Evolutionary conservation across 2,113 vertebrate genomes (phyloP), one percentile per base, ranked within the genome.

Genomic region (Zosterops lateralis): DNA sequence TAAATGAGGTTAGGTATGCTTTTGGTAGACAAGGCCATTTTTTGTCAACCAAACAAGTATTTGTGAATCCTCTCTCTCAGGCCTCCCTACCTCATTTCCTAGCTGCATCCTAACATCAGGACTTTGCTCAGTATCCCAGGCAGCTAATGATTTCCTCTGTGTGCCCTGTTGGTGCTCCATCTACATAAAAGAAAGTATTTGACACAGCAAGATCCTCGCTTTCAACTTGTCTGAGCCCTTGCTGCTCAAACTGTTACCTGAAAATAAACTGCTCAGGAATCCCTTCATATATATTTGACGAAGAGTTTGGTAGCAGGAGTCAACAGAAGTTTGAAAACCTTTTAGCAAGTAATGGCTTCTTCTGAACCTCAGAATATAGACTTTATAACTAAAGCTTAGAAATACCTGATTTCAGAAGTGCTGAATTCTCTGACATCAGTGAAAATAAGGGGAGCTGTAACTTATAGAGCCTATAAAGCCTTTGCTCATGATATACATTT

Each of bases 401-500:
- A 70, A 89, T 40, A 36, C 36, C 64, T 73, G n/a, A 47, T 90
- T 92, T 88, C 70, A 83, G 85, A 94, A 90, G 57, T 4, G 4
- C 32, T 91, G 90, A 66, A 79, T 96, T 58, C 82, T 96, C 91
- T 89, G 81, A 77, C 48, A 70, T 29, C 22, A 79, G 78, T 87
- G 75, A 81, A 84, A 80, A 92, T 90, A 95, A 95, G 86, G 80
- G 83, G 16, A 62, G 22, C 42, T 96, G 84, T 70, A 89, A 21
- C 42, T 96, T 67, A 93, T 88, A 87, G 56, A 94, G 51, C 60
- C 36, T 73, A 54, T 87, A 94, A 90, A 72, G 28, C 6, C 84
- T 96, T 96, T 86, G 40, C 48, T 67, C 40, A 32, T 96, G 84
- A 97, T 93, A 87, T 94, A 94, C 3, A 3, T 36, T 88, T 75